Conservation (phyloP, 64 coral and sea anemone genomes). For the Trachythela sp. region DNA sequence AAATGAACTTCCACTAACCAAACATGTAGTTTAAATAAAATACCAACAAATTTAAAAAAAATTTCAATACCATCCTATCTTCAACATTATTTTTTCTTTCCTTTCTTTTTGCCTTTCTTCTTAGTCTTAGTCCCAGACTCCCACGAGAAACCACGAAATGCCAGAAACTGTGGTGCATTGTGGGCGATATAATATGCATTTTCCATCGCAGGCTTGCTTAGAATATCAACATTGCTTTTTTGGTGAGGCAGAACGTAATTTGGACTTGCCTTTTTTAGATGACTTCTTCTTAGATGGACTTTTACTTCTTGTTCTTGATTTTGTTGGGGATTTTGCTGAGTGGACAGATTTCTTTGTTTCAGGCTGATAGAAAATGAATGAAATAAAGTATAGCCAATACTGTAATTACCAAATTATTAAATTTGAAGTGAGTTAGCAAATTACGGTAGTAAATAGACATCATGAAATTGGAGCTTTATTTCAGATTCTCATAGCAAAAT, state of each 20-base stretch:
- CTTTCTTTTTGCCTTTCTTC: slow-evolving; percentile 78
- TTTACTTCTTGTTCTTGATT: slow-evolving; percentile 76
- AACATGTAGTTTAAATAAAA: no score
- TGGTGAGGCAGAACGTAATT: slow-evolving; percentile 49
- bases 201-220: slow-evolving; percentile 88
- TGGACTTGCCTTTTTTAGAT: slow-evolving; percentile 71
- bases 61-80: background rate
- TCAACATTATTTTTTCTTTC: slow-evolving; percentile 54
- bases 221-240: slow-evolving; percentile 63
- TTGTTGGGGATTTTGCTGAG: background rate
- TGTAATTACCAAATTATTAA: no score
- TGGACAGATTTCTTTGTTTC: background rate
- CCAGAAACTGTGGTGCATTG: slow-evolving; percentile 76
- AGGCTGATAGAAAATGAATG: slow-evolving; percentile 3
- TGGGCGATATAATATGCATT: slow-evolving; percentile 96
- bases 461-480: no score
- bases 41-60: background rate
- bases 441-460: no score
- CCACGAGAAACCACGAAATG: slow-evolving; percentile 79
- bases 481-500: no score
- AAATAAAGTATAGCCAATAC: background rate
- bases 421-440: no score
- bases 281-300: slow-evolving; percentile 71
- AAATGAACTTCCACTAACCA: no score
- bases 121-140: slow-evolving; percentile 49